Evolutionary conservation across 2,797 vertebrate species (phyloP).

Genomic region (Enteromius afrohamiltoni): DNA sequence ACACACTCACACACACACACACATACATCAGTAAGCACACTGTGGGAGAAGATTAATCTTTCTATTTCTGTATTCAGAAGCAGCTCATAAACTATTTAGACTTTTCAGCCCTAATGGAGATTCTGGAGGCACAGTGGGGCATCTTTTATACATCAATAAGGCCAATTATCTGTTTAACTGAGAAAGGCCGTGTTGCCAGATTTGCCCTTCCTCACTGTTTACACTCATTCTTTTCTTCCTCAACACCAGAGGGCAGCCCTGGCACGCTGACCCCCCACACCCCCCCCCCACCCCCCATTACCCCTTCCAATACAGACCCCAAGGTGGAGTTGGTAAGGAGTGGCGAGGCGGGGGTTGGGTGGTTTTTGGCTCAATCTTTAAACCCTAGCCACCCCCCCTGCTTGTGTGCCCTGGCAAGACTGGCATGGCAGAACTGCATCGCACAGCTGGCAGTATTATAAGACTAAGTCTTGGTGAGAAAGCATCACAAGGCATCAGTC

Average conservation of each 20-base stretch:
- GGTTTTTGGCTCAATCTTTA: slow-evolving; percentile 50
- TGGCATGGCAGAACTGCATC: slow-evolving; percentile 70
- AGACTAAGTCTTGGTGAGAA: slow-evolving; percentile 72
- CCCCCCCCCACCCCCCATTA: neutral
- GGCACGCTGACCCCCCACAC: slow-evolving; percentile 68
- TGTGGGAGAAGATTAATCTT: slow-evolving; percentile 83
- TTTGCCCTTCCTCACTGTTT: slow-evolving; percentile 76
- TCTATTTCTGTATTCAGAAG: slow-evolving; percentile 83
- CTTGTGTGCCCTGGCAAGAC: slow-evolving; percentile 64
- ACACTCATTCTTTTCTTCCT: slow-evolving; percentile 52
- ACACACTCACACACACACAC: slow-evolving; percentile 61
- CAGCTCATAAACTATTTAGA: slow-evolving; percentile 97
- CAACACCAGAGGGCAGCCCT: slow-evolving; percentile 80
- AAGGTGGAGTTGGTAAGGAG: neutral
- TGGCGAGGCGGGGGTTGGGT: neutral
- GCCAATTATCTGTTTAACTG: slow-evolving; percentile 99
- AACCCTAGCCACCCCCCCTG: slow-evolving; percentile 57
- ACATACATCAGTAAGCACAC: slow-evolving; percentile 68
- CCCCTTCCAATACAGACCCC: neutral
- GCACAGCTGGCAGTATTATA: slow-evolving; percentile 77
- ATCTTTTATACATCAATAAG: slow-evolving; percentile 99
- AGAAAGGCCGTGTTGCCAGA: slow-evolving; percentile 85
- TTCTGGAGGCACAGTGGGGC: slow-evolving; percentile 92
- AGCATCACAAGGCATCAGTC: slow-evolving; percentile 65
- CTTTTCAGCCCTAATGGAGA: slow-evolving; percentile 95